Base-by-base conservation (phyloP, 2,113 vertebrate species). In the Acrocephalus kingi region DNA sequence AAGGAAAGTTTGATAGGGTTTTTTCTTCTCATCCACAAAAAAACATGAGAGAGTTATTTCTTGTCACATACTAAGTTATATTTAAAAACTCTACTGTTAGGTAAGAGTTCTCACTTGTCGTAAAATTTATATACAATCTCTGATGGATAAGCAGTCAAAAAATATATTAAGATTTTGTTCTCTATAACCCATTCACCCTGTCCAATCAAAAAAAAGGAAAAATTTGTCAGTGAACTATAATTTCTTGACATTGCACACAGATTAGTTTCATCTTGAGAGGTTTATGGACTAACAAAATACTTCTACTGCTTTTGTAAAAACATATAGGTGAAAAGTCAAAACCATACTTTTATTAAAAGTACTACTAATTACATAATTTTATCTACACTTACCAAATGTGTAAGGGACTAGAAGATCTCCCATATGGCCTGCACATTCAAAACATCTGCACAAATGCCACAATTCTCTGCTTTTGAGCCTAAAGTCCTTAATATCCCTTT, bases 1-100 rank as follows among this genome's bases (percentile, higher is more conserved):
- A 62, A 74, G 6, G 3, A 14, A 43, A 25, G 8, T 24, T 75
- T 64, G 13, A 49, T 15, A 39, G 6, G 11, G 2, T 5, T 58
- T 41, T 31, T 15, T 9, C 3, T 2, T 25, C 5, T 3, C 5
- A 33, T 2, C 2, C 45, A 16, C 2, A 25, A 10, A 77, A 94
- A 20, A 89, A 79, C n/a, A 10, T 5, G 14, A 4, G 14, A 77
- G 2, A 89, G 91, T 68, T 84, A 52, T 39, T 91, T 89, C 30
- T 64, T 75, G 22, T 56, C 77, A 55, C 9, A 33, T 18, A 71
- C 5, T 25, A 89, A 43, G 12, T 15, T 24, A 74, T 48, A 48
- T 56, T 61, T 1, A 0, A 59, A 91, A 78, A 49, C 13, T 6
- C 18, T 66, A 22, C 63, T 43, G 12, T 25, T 52, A 56, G 11